Percentiles rank a stretch among this genome's conserved stretches.
Conservation (phyloP, 2,113 vertebrate genomes). For the Planiliza haematocheilus region DNA sequence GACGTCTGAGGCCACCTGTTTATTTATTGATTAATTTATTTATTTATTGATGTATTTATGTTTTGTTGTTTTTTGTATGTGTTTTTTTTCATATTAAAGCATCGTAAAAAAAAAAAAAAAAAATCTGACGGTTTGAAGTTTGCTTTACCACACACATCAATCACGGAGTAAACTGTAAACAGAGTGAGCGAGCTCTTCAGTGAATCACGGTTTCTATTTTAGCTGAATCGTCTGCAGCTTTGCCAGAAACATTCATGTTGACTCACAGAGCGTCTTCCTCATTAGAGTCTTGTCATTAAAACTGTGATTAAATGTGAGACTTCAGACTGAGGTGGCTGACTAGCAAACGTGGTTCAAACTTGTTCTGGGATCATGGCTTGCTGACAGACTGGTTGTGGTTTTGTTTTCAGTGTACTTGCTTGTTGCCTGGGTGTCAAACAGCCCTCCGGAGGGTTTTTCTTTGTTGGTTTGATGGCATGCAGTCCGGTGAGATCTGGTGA, state of each 20-base stretch:
- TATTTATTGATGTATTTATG: conserved; percentile 13
- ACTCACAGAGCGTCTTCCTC: neutral
- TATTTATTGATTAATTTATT: conserved; percentile 25
- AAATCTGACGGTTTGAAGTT: neutral
- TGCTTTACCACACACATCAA: neutral
- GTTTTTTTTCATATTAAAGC: conserved; percentile 35
- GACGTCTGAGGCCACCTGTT: neutral
- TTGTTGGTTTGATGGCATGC: too few relatives aligned
- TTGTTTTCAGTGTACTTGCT: too few relatives aligned
- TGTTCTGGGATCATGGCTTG: too few relatives aligned
- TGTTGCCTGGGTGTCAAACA: too few relatives aligned
- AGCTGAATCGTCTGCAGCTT: neutral
- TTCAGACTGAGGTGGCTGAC: too few relatives aligned
- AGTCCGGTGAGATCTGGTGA: too few relatives aligned
- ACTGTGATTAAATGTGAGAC: neutral
- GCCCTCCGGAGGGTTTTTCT: too few relatives aligned
- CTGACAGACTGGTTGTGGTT: too few relatives aligned
- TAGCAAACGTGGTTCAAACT: too few relatives aligned
- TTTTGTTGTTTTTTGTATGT: neutral
- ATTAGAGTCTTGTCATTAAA: neutral
- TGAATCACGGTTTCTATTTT: neutral
- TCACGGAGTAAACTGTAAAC: neutral
- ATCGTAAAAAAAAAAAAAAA: neutral
- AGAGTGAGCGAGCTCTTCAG: neutral
- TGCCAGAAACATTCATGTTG: conserved; percentile 8